These are phyloP conservation scores for Orthosia incerta DNA, from an alignment of 2,888 invertebrate genomes.

Conservation along the genomic window DNA sequence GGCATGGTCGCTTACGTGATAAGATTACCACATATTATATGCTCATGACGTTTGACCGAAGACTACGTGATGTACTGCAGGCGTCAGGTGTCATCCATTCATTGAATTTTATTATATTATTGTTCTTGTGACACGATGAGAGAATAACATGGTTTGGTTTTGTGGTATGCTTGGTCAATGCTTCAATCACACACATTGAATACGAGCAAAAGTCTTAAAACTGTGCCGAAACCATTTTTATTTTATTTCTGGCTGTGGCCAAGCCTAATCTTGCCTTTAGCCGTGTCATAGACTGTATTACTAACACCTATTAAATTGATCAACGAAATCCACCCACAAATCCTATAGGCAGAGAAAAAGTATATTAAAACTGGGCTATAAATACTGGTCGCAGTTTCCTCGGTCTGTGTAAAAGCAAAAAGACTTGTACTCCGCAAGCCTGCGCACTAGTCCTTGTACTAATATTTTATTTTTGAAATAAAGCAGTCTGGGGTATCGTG, in stretches of 20 bases:
- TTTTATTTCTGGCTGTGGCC: background rate
- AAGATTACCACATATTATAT: conserved; percentile 63
- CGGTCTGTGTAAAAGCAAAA: conserved; percentile 68
- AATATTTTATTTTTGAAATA: conserved; percentile 67
- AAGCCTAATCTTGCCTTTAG: conserved; percentile 6
- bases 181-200: background rate
- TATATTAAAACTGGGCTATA: conserved; percentile 72
- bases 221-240: background rate
- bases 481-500: conserved; percentile 52
- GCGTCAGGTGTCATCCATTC: conserved; percentile 44
- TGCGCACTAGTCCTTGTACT: conserved; percentile 62
- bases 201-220: background rate
- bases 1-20: conserved; percentile 67
- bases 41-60: conserved; percentile 48
- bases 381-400: conserved; percentile 73
- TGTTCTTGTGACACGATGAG: conserved; percentile 31
- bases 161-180: conserved; percentile 1
- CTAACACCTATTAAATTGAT: conserved; percentile 48
- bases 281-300: conserved; percentile 7
- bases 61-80: conserved; percentile 59
- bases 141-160: background rate
- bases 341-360: conserved; percentile 59
- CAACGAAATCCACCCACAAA: conserved; percentile 55
- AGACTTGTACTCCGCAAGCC: conserved; percentile 59
- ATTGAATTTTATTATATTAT: conserved; percentile 48